Percentiles rank a stretch among this genome's conserved stretches.
phyloP scores from a whole-genome alignment of 2,888 invertebrate species.

The Caenorhabditis sp. region DNA sequence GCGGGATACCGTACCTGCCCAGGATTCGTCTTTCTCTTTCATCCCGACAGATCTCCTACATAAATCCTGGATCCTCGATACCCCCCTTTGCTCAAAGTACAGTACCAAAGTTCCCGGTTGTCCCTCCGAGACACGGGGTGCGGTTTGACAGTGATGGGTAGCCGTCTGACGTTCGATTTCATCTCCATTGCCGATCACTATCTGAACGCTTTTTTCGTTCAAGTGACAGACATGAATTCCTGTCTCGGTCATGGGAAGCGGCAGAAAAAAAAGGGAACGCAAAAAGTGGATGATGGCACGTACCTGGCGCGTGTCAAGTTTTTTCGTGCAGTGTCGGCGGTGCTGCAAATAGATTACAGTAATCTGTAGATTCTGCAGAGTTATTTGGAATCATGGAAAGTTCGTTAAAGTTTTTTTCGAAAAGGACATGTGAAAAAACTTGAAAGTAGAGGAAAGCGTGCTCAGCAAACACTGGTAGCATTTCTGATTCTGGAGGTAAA shows the following conservation, averaged over 20 bases:
- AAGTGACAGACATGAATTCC: constrained; percentile 23
- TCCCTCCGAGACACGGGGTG: not conserved
- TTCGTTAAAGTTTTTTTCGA: too few relatives aligned
- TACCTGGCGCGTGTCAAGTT: constrained; percentile 34
- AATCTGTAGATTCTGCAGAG: too few relatives aligned
- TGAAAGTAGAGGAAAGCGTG: too few relatives aligned
- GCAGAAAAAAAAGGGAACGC: constrained; percentile 4
- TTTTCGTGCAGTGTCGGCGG: not conserved
- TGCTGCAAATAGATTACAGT: not conserved
- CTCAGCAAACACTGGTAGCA: too few relatives aligned
- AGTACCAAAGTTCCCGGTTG: not conserved
- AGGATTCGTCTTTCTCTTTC: not conserved
- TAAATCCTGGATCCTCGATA: not conserved
- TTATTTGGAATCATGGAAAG: too few relatives aligned
- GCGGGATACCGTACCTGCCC: not conserved
- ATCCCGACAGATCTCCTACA: not conserved
- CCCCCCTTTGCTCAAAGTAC: constrained; percentile 11
- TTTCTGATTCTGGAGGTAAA: too few relatives aligned
- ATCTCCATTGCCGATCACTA: constrained; percentile 25
- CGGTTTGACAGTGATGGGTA: constrained; percentile 4
- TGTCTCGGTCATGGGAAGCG: constrained; percentile 23
- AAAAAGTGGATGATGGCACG: constrained; percentile 34
- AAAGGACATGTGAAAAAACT: too few relatives aligned
- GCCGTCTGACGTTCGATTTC: constrained; percentile 8
- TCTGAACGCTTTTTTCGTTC: too few relatives aligned